Base-by-base conservation (phyloP, 2,888 invertebrate species). In the Acleris emargana region DNA sequence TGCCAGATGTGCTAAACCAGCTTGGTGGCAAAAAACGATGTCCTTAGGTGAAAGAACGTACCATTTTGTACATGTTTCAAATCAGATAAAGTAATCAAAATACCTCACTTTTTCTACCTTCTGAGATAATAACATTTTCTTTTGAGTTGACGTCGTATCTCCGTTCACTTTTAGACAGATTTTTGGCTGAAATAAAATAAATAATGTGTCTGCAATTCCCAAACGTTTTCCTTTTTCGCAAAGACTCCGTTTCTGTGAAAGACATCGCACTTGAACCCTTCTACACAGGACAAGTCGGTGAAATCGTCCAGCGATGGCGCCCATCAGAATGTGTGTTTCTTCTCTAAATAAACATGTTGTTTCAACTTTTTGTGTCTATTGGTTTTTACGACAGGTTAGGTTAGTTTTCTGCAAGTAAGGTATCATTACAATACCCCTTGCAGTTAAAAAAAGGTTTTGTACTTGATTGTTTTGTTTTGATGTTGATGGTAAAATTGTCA, bases 281-380 rank as follows among this genome's bases (percentile, higher is more conserved):
- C 58, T 82, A 86, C 85, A 77, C 71, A 85, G 87, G 88, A 86
- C 89, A 90, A 91, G 91, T 83, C 88, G 89, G 88, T 83, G 79
- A 74, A 79, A 75, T 73, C 82, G 83, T 86, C 84, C 80, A 72
- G 59, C 59, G 64, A 60, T 50, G 69, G 75, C 80, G 75, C 74
- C 80, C 77, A 80, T 84, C 80, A 77, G 79, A 77, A 68, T 72
- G 73, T 73, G 76, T 75, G 64, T 76, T 76, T 77, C 77, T 76
- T 78, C 79, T 76, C 72, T 78, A 75, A 76, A 64, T 83, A 82
- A 80, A 78, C 73, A 82, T 79, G 80, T 74, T 77, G 76, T 72
- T 73, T 76, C n/a, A 45, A 79, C 80, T 74, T 73, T 77, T 80
- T 86, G 74, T 78, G 69, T 72, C 73, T 62, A 50, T 22, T 67